phyloP scores from a whole-genome alignment of 2,888 invertebrate species.

The Pollenia angustigena region DNA sequence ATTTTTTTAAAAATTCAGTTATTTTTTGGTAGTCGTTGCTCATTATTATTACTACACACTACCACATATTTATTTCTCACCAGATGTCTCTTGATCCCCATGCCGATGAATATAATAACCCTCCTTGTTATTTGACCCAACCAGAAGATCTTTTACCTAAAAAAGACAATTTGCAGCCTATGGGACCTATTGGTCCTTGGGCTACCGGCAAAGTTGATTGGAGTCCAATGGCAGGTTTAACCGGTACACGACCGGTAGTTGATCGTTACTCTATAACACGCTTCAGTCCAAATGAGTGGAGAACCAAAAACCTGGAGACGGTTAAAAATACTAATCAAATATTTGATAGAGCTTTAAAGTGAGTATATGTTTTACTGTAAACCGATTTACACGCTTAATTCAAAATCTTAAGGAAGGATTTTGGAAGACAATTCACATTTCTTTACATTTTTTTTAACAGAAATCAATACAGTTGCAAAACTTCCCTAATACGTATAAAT shows the following conservation, averaged over 20 bases:
- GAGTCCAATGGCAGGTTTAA: constrained; percentile 88
- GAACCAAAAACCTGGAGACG: constrained; percentile 86
- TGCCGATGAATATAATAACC: constrained; percentile 79
- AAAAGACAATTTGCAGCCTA: constrained; percentile 81
- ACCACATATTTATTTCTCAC: neutral
- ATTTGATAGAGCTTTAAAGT: constrained; percentile 86
- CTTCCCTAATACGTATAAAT: constrained; percentile 87
- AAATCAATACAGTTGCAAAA: constrained; percentile 87
- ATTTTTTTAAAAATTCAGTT: too few relatives aligned
- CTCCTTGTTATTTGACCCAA: constrained; percentile 86
- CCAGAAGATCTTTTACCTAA: constrained; percentile 85
- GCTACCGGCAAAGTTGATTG: constrained; percentile 90
- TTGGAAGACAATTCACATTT: too few relatives aligned
- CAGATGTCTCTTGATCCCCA: constrained; percentile 76
- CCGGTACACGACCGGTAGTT: constrained; percentile 90
- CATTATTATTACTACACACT: too few relatives aligned
- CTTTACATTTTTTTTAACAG: constrained; percentile 76
- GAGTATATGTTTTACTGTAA: constrained; percentile 52
- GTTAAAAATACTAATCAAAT: constrained; percentile 84
- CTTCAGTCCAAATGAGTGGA: constrained; percentile 90
- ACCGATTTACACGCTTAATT: neutral
- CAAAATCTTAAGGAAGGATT: too few relatives aligned
- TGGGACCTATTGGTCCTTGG: constrained; percentile 87
- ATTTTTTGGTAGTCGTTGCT: too few relatives aligned
- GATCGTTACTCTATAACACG: constrained; percentile 91